A percentile compares a stretch with the other conserved stretches of the same genome.
Conservation (phyloP, 2,888 invertebrate species). For the Heliconius erato region DNA sequence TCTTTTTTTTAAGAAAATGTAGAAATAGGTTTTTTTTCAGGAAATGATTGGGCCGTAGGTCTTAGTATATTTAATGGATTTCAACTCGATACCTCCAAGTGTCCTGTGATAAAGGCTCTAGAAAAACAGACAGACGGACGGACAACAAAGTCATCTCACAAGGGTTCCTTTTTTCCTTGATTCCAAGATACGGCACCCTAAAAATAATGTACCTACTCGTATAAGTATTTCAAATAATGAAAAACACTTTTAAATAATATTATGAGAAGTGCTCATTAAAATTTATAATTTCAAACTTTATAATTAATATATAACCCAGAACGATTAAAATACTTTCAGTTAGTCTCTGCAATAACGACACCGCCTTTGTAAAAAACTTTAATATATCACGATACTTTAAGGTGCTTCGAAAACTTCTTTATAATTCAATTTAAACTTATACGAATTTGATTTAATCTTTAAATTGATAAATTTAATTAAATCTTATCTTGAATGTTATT, state of each 20-base stretch:
- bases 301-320: neutral
- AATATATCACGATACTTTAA: conserved; percentile 7
- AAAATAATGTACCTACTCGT: neutral
- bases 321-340: neutral
- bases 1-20: too few relatives aligned
- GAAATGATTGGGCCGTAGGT: too few relatives aligned
- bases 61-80: too few relatives aligned
- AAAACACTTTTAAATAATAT: neutral
- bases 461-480: conserved; percentile 17
- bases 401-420: neutral
- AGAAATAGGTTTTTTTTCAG: too few relatives aligned
- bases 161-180: too few relatives aligned
- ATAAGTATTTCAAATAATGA: too few relatives aligned
- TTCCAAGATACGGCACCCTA: too few relatives aligned
- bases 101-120: too few relatives aligned
- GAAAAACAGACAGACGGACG: too few relatives aligned
- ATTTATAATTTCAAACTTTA: neutral
- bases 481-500: conserved; percentile 14
- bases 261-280: neutral
- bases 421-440: conserved; percentile 25
- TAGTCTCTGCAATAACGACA: neutral
- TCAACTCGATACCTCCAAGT: too few relatives aligned
- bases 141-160: too few relatives aligned
- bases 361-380: neutral
- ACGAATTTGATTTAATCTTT: conserved; percentile 9